These are phyloP conservation scores for Ailuropoda melanoleuca DNA, from an alignment of 2,113 vertebrate species.

Conservation along the genomic window DNA sequence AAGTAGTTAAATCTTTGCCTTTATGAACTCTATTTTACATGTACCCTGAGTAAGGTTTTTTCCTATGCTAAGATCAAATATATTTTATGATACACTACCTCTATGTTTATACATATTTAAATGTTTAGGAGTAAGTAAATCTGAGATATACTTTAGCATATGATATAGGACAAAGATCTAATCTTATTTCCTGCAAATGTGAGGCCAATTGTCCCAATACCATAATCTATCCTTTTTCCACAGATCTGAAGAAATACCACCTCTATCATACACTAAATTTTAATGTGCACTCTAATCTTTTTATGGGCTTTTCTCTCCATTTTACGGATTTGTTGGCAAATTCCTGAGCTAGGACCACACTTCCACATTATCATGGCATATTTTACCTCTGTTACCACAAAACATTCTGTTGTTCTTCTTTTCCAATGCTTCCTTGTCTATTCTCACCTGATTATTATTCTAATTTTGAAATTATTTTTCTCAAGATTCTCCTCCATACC, in stretches of 20 bases:
- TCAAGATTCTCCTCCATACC: not conserved
- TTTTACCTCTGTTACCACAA: not conserved
- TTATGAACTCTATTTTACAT: slow-evolving; percentile 12
- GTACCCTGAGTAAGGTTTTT: not conserved
- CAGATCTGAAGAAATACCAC: slow-evolving; percentile 24
- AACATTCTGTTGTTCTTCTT: not conserved
- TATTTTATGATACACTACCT: not conserved
- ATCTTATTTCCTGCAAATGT: slow-evolving; percentile 31
- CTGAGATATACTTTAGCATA: slow-evolving; percentile 28
- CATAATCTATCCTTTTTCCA: not conserved
- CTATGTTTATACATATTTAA: slow-evolving; percentile 15
- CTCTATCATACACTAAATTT: not conserved
- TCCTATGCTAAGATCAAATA: not conserved
- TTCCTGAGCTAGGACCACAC: not conserved
- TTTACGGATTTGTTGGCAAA: not conserved
- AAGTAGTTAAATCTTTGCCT: not conserved
- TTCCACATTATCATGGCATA: not conserved
- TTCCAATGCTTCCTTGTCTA: not conserved
- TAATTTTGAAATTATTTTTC: slow-evolving; percentile 37
- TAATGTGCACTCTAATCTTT: slow-evolving; percentile 2
- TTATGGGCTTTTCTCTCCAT: not conserved
- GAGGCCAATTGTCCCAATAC: not conserved
- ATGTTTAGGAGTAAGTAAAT: not conserved
- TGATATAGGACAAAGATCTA: not conserved
- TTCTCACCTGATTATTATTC: slow-evolving; percentile 30